Evolutionary conservation across 2,888 invertebrate species (phyloP).

Genomic region (Perizoma affinitatum): DNA sequence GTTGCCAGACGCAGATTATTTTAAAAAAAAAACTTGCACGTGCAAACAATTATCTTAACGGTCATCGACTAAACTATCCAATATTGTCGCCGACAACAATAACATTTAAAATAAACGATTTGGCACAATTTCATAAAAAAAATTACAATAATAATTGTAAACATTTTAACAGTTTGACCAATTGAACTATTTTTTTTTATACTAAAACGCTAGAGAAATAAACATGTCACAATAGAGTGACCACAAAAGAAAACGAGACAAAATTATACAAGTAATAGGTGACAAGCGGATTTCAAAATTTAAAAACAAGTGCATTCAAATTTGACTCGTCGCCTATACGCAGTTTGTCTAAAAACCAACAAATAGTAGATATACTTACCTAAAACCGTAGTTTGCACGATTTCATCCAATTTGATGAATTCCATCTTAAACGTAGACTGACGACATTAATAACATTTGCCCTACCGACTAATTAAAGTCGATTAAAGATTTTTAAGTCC

Average conservation of each 20-base stretch:
- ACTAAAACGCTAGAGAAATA: constrained; percentile 49
- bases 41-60: constrained; percentile 34
- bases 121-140: constrained; percentile 23
- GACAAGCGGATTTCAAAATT: constrained; percentile 27
- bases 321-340: too few species aligned
- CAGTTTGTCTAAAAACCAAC: too few species aligned
- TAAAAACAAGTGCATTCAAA: too few species aligned
- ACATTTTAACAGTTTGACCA: constrained; percentile 46
- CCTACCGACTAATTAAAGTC: too few species aligned
- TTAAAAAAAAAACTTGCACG: background rate
- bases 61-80: constrained; percentile 30
- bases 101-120: constrained; percentile 27
- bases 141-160: constrained; percentile 41
- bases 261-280: constrained; percentile 38
- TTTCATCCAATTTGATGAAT: too few species aligned
- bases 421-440: too few species aligned
- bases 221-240: constrained; percentile 53
- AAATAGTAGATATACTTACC: too few species aligned
- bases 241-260: constrained; percentile 48
- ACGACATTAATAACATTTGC: too few species aligned
- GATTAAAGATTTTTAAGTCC: too few species aligned
- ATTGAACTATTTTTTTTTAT: constrained; percentile 43
- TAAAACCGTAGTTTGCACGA: too few species aligned
- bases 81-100: constrained; percentile 33
- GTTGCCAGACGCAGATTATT: too few species aligned